Evolutionary conservation across 2,888 invertebrate species (phyloP).

Genomic region (Drosophila multiciliata): DNA sequence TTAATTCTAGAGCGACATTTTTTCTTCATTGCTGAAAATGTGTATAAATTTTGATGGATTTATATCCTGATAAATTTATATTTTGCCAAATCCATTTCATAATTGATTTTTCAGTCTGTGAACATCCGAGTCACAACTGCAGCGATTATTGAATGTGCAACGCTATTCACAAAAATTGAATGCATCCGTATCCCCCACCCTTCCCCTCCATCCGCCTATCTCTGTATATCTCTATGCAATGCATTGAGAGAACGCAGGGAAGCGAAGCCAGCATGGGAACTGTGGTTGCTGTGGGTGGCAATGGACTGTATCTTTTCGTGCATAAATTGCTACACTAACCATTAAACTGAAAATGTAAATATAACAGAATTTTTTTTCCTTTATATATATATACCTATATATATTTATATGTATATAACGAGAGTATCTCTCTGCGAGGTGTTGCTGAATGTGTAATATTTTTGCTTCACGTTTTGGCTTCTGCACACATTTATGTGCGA

Average conservation of each 20-base stretch:
- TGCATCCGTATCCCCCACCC: constrained; percentile 19
- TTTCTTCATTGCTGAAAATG: constrained; percentile 4
- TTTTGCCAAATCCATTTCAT: constrained; percentile 17
- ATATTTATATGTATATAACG: background rate
- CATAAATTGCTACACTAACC: constrained; percentile 75
- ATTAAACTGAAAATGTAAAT: constrained; percentile 66
- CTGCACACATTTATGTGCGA: constrained; percentile 64
- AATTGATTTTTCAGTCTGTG: constrained; percentile 27
- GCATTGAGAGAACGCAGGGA: constrained; percentile 7
- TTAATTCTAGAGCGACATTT: background rate
- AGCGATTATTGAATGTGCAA: constrained; percentile 62
- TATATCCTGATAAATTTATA: constrained; percentile 9
- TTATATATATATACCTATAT: background rate
- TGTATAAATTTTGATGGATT: constrained; percentile 9
- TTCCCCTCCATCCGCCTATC: background rate
- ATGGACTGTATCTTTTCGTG: constrained; percentile 47
- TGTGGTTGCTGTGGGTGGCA: constrained; percentile 4
- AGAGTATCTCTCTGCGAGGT: constrained; percentile 56
- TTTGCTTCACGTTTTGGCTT: constrained; percentile 53
- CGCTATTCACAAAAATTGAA: constrained; percentile 66
- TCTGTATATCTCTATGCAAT: background rate
- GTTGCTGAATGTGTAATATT: constrained; percentile 63
- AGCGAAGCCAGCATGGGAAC: constrained; percentile 7
- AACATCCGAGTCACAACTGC: constrained; percentile 16
- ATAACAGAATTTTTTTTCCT: constrained; percentile 34